Base-by-base conservation (phyloP, 2,797 vertebrate species). In the Lacerta agilis region DNA sequence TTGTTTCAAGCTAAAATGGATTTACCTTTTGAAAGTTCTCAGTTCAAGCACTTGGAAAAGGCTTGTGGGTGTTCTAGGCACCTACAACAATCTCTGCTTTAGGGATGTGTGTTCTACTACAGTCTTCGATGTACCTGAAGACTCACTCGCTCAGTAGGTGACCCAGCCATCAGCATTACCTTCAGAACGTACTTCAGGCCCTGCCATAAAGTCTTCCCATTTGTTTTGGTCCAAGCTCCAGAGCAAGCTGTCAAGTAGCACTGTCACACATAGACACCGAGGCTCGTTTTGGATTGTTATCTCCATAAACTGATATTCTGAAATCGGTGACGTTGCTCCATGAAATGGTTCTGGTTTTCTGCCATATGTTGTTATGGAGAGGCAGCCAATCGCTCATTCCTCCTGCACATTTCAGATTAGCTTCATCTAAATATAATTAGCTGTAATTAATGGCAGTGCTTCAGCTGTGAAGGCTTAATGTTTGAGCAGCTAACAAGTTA, bases 381-480 rank as follows among this genome's bases (percentile, higher is more conserved):
- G 18, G 67, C 85, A 72, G 27, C 67, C 77, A 29, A 29, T 41
- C 33, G 0, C 45, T 80, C 10, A 25, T 72, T 49, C 77, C 77
- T 79, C 20, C 64, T 71, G 77, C 66, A n/a, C 45, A 67, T 86
- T 86, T 72, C 85, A 41, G 85, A 86, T 80, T 38, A 72, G 85
- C 85, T 80, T 72, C 67, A 58, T 86, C 43, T 27, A 72, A 86
- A 80, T 72, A 72, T 80, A 41, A 86, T 80, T 86, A 86, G 78
- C 85, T 72, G 77, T 71, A 61, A 71, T 80, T 86, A 79, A 86
- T 80, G 85, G 77, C 66, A 71, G 78, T 9, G 45, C 45, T 80
- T 86, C 85, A 86, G 66, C 77, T 11, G 25, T 45, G 58, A 27
- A 23, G 61, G 18, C 27, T 33, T 43, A 86, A 67, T 67, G 38